Base-by-base conservation (phyloP, 2,888 invertebrate species). In the Griposia aprilina region DNA sequence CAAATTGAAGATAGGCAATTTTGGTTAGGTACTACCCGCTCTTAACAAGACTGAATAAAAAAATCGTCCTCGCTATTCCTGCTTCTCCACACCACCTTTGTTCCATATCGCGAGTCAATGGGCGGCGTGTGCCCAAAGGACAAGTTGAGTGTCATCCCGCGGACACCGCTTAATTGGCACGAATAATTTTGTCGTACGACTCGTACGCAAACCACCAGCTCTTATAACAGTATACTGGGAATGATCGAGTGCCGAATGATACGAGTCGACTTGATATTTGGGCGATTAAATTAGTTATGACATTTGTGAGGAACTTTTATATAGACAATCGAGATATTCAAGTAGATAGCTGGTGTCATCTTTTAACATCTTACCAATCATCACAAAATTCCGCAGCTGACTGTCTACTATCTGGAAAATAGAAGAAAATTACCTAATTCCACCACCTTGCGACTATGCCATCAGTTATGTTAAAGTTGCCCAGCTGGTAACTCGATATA, bases 81-180 rank as follows among this genome's bases (percentile, higher is more conserved):
- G 59, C 87, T n/a, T 74, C 90, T 92, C 92, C 77, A 86, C 70
- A 48, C 63, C 60, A 59, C 76, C 62, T 23, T 68, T 90, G 90
- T 93, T 89, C 92, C 84, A 74, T 89, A 90, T 91, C 86, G 88
- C 89, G 88, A 89, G 89, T 89, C 72, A 71, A 91, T 87, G 76
- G 82, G 80, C 87, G 91, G 85, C 90, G 90, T 92, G 90, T 92
- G 92, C 92, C 92, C 90, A 93, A 93, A 93, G 93, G 92, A 94
- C 92, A 93, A 92, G 83, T 90, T 91, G 78, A 87, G 91, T 94
- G 93, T 93, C 93, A 93, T 93, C 93, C 85, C 83, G 81, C 85
- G 87, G 84, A 87, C 90, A 86, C 86, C 84, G 91, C 91, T 92
- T 93, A 93, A 95, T 95, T 93, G 93, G 91, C 88, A 89, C 87